Percentiles rank a stretch among this genome's conserved stretches.
Conservation (phyloP, 1,140 invertebrate genomes). For the Pseudomyrmex concolor region DNA sequence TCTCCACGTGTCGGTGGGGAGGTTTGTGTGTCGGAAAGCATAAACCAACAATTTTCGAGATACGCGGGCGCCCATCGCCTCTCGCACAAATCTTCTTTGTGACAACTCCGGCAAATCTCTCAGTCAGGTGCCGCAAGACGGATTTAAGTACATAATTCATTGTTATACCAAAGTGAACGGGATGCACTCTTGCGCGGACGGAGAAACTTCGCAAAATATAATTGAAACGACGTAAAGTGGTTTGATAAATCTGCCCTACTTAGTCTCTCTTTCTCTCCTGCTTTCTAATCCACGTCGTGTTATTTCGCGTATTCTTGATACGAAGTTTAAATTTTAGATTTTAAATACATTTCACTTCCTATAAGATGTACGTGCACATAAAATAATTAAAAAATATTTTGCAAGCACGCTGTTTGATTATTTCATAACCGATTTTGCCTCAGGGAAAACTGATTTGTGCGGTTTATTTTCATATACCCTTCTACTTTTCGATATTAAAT, state of each 20-base stretch:
- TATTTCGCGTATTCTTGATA: background rate
- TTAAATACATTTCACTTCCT: background rate
- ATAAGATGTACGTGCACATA: background rate
- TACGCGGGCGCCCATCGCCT: conserved; percentile 16
- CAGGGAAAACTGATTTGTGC: background rate
- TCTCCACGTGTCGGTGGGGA: background rate
- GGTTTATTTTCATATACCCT: background rate
- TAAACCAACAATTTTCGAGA: conserved; percentile 52
- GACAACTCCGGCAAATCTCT: conserved; percentile 49
- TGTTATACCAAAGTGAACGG: conserved; percentile 29
- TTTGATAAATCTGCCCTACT: conserved; percentile 2
- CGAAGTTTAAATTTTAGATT: background rate
- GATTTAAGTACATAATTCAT: conserved; percentile 58
- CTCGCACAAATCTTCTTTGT: conserved; percentile 38
- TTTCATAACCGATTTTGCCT: background rate
- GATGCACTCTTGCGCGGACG: conserved; percentile 7
- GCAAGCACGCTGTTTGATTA: too few relatives aligned
- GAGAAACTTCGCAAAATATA: conserved; percentile 24
- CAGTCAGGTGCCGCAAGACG: conserved; percentile 25
- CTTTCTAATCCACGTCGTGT: background rate
- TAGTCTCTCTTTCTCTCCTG: too few relatives aligned
- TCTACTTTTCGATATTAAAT: conserved; percentile 4
- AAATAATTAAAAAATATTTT: background rate
- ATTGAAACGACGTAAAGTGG: conserved; percentile 36
- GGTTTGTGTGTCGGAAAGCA: background rate